Base-by-base conservation (phyloP, 2,797 vertebrate species). In the Oryzias dopingdopingensis region DNA sequence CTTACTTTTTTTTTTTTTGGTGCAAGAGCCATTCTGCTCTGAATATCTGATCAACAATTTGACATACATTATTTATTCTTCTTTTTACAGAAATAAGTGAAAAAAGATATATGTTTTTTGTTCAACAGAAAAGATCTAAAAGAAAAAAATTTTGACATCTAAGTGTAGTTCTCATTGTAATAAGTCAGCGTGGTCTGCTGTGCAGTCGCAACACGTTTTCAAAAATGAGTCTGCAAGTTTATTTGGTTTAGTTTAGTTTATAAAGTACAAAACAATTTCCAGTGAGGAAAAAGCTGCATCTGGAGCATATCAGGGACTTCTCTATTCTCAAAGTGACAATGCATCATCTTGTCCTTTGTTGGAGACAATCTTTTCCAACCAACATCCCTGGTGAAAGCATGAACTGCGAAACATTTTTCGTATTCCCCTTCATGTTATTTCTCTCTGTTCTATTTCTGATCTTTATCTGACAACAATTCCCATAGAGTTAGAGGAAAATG, bases 391-490 rank as follows among this genome's bases (percentile, higher is more conserved):
- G 26, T 53, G 49, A 32, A 66, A 12, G 16, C 54, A 54, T 62
- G 41, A 49, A 48, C 45, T 56, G 45, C 76, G 47, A 43, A 32
- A 23, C 54, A 51, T 49, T 47, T 18, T 68, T 76, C 48, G 32
- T 61, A 49, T 46, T 32, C 67, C 32, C 17, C 42, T 57, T 52
- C 56, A 50, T 63, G 41, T 62, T 70, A 58, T 61, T 57, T 57
- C 53, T 65, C 23, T 65, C 62, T 45, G 58, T 32, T 29, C 50
- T 59, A 54, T 52, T 62, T 52, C 52, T 64, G 44, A 70, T 70
- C 54, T 73, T 70, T 61, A 76, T 72, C 62, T 70, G 65, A 68
- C 72, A 79, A 70, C 43, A 52, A 69, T 70, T 62, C 61, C 56
- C 66, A 61, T 49, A 47, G 73, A 76, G 47, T 51, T 47, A 17